A percentile compares a stretch with the other conserved stretches of the same genome.
These are phyloP conservation scores for Epinephelus cyanopodus DNA, from an alignment of 2,113 vertebrate species.

Conservation along the genomic window DNA sequence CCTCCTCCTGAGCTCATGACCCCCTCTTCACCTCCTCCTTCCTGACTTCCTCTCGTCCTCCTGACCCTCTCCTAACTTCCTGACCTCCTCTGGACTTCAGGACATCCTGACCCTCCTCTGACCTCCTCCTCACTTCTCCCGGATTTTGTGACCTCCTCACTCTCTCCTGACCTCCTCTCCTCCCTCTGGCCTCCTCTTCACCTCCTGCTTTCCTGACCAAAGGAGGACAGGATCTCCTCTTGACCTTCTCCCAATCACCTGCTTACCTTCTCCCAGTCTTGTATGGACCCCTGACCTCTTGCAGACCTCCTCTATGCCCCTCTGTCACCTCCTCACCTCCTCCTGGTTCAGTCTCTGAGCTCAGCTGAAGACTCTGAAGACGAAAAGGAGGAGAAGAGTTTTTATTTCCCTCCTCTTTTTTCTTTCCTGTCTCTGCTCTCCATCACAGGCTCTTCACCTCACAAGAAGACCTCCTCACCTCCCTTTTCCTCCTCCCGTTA, in stretches of 20 bases:
- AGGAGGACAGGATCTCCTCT: too few species aligned
- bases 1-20: neutral
- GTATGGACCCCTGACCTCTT: neutral
- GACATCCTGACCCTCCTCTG: too few species aligned
- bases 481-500: constrained; percentile 10
- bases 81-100: neutral
- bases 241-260: neutral
- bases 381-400: neutral
- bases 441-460: neutral
- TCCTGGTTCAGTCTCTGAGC: neutral
- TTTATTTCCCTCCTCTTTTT: neutral
- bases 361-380: neutral
- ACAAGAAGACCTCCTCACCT: neutral
- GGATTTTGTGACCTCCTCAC: neutral
- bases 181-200: neutral
- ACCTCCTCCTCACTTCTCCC: neutral
- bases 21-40: neutral
- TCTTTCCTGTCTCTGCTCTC: neutral
- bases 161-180: too few species aligned
- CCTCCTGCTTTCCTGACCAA: too few species aligned
- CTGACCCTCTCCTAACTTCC: neutral
- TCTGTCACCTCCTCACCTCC: neutral
- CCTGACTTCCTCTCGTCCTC: neutral
- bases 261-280: neutral
- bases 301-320: neutral